phyloP scores from a whole-genome alignment of 1,140 invertebrate genomes.

The Zaprionus camerounensis region DNA sequence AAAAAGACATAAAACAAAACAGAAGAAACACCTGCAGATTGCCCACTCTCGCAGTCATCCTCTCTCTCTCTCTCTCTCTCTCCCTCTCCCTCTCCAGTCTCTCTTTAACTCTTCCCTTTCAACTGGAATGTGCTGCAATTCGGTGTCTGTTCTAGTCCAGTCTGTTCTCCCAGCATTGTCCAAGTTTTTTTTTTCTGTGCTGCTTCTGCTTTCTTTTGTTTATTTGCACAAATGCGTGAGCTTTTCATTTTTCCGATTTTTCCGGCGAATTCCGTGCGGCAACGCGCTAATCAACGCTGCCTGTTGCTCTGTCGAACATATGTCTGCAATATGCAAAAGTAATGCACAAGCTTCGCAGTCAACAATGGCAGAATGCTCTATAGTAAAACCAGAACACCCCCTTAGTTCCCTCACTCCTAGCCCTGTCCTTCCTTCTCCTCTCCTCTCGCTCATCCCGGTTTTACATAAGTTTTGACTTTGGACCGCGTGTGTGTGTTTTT shows the following conservation, averaged over 20 bases:
- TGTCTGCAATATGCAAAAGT: constrained; percentile 83
- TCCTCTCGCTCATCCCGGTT: constrained; percentile 18
- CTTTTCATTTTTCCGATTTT: constrained; percentile 67
- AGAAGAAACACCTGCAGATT: constrained; percentile 71
- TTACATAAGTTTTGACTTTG: constrained; percentile 81
- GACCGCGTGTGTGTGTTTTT: constrained; percentile 44
- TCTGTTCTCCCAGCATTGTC: constrained; percentile 14
- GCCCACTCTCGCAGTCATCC: constrained; percentile 1
- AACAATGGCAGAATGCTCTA: constrained; percentile 34
- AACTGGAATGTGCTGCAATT: constrained; percentile 39
- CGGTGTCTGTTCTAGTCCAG: neutral
- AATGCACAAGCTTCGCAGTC: constrained; percentile 65
- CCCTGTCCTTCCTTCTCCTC: neutral
- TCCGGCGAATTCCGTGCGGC: constrained; percentile 62
- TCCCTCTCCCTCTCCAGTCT: neutral
- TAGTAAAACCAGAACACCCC: constrained; percentile 19
- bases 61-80: neutral
- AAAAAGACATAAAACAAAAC: constrained; percentile 35
- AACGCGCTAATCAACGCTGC: constrained; percentile 47
- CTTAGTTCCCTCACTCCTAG: constrained; percentile 1
- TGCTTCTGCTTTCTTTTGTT: constrained; percentile 49
- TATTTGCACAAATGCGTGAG: constrained; percentile 80
- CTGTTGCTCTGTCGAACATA: constrained; percentile 74
- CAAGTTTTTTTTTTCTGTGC: constrained; percentile 3
- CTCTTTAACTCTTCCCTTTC: neutral